Evolutionary conservation across 2,888 invertebrate genomes (phyloP).

Genomic region (Nudaria mundana): DNA sequence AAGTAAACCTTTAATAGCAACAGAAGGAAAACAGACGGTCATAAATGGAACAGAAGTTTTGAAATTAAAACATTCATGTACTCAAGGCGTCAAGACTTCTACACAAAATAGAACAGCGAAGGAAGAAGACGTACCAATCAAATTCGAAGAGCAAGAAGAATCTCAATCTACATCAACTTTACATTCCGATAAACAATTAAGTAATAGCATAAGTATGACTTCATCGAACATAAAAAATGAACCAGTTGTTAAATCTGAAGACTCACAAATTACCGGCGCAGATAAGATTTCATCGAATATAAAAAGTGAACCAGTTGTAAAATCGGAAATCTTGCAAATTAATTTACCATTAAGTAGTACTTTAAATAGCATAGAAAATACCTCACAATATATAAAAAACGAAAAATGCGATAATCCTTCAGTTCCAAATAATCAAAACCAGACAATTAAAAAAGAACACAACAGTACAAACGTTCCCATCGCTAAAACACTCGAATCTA

Average conservation of each 20-base stretch:
- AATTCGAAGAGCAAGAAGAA: too few relatives aligned
- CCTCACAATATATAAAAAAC: neutral
- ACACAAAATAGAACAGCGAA: too few relatives aligned
- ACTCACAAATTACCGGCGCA: neutral
- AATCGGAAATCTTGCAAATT: neutral
- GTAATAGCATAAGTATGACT: neutral
- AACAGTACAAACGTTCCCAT: neutral
- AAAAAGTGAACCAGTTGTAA: neutral
- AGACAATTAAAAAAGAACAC: neutral
- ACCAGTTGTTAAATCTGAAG: neutral
- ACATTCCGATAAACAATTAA: neutral
- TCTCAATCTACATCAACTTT: neutral
- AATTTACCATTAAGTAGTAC: neutral
- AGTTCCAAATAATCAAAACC: neutral
- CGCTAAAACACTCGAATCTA: too few relatives aligned
- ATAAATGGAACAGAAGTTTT: too few relatives aligned
- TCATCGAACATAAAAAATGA: slow-evolving; percentile 1
- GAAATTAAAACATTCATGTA: too few relatives aligned
- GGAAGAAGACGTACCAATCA: too few relatives aligned
- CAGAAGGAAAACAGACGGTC: too few relatives aligned
- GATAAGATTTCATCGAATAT: neutral
- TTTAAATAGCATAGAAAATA: neutral
- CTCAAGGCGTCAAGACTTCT: neutral
- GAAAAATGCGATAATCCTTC: neutral
- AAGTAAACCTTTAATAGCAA: too few relatives aligned